Base-by-base conservation (phyloP, 2,797 vertebrate species). In the Cossypha polioptera region DNA sequence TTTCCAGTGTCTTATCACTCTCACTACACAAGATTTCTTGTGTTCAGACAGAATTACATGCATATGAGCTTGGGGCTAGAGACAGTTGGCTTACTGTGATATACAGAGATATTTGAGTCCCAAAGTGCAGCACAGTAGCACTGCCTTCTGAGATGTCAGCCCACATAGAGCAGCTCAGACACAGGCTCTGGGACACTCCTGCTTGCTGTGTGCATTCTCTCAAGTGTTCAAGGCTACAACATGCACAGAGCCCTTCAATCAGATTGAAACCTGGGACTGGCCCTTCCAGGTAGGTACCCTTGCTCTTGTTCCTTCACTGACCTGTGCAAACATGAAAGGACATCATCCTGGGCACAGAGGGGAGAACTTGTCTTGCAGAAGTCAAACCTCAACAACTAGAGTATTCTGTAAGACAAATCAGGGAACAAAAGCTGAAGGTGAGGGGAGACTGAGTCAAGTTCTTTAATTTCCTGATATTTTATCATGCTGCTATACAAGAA, bases 61-160 rank as follows among this genome's bases (percentile, higher is more conserved):
- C 3, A 0, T 28, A 50, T 19, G 26, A 65, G 16, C 25, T 13
- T 45, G 80, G 24, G 33, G 6, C 47, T 53, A 14, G 38, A 53
- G 25, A 24, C 11, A 69, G 21, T 7, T 31, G 29, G 9, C 13
- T n/a, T 16, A 6, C 18, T 14, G 13, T 51, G 13, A 58, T 36
- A 20, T 1, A 6, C 24, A 10, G 12, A 88, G 76, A 22, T 31
- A 67, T 18, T 10, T 0, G 4, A 59, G 45, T 26, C 45, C 40
- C n/a, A 4, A 50, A 45, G 17, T 0, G 10, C 63, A 66, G 21
- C 36, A 7, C 0, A 5, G 31, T 1, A 47, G 10, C 50, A 10
- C 47, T 55, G 9, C 25, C 25, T 36, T 26, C 19, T 31, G 42
- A 75, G 45, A 8, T 11, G 45, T 14, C 53, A 67, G 72, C 16